Evolutionary conservation across 2,113 vertebrate genomes (phyloP).

Genomic region (Agelaius tricolor): DNA sequence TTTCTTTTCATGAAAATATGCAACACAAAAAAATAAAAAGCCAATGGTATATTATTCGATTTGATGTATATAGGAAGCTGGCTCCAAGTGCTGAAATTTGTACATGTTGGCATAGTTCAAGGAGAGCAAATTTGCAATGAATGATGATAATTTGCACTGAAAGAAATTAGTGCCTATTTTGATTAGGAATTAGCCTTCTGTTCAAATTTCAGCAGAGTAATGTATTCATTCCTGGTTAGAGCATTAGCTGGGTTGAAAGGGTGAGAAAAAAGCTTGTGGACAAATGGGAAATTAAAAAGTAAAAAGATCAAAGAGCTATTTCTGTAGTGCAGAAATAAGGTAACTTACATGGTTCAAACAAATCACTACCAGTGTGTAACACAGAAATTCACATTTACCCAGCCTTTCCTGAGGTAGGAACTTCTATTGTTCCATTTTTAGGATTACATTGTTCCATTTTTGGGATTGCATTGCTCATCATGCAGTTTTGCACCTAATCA

Average conservation of each 20-base stretch:
- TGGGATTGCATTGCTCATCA: not conserved
- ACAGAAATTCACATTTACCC: not conserved
- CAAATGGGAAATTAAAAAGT: slow-evolving; percentile 48
- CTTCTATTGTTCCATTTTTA: not conserved
- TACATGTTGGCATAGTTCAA: slow-evolving; percentile 61
- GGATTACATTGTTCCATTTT: not conserved
- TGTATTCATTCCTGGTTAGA: slow-evolving; percentile 63
- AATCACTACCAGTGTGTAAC: not conserved
- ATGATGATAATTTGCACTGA: slow-evolving; percentile 72
- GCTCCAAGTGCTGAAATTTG: slow-evolving; percentile 39
- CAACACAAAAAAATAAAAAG: slow-evolving; percentile 11
- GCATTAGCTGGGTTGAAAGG: slow-evolving; percentile 40
- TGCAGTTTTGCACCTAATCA: not conserved
- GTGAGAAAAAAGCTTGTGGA: slow-evolving; percentile 33
- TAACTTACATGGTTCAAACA: not conserved
- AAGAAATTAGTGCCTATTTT: slow-evolving; percentile 77
- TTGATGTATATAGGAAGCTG: not conserved
- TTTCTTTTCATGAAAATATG: not conserved
- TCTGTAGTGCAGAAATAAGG: not conserved
- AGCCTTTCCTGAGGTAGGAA: not conserved
- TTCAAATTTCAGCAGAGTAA: slow-evolving; percentile 68
- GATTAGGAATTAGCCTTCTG: slow-evolving; percentile 75
- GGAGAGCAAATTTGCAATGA: slow-evolving; percentile 74
- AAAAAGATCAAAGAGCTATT: slow-evolving; percentile 16
- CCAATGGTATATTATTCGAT: slow-evolving; percentile 14